Evolutionary conservation across 2,797 vertebrate species (phyloP), one percentile per base, ranked within the genome.

Genomic region (Danio albolineatus): DNA sequence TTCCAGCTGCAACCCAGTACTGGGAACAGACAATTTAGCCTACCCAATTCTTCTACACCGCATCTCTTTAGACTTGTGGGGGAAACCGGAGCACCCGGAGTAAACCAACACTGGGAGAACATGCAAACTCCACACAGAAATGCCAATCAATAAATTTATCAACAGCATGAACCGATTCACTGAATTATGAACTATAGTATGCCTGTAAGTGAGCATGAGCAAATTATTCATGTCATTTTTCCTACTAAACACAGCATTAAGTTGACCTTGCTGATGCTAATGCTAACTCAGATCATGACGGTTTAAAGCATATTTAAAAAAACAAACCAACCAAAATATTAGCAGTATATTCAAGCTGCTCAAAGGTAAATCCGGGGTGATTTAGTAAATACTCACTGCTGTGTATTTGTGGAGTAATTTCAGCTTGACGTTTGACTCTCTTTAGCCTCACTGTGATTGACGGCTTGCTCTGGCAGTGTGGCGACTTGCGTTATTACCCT

Each of bases 401-500:
- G 36, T 75, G 6, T 64, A 51, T 19, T 14, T 74, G 8, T 56
- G 46, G 12, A 75, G 36, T 65, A 10, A 75, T 54, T 66, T 56
- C 60, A 53, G 17, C 17, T 17, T n/a, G 38, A 19, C 39, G 19
- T 51, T 51, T 48, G 43, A 73, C n/a, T 73, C 74, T 17, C 16
- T 54, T 6, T 16, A 12, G 51, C 16, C 44, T 46, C n/a, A 8
- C 7, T 69, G 36, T 64, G 73, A 75, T 59, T 38, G 76, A 49
- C 38, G 51, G 46, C 38, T 53, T 10, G 53, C 39, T 65, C 61
- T 76, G 46, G 79, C 46, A 71, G 44, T 21, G 17, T 14, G 48
- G n/a, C 28, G 36, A 21, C 28, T 28, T 53, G 2, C 44, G 17
- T 57, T 69, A 81, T 74, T 81, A 72, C 53, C 67, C 62, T 38